phyloP scores from a whole-genome alignment of 2,113 vertebrate species.

The Halichoerus grypus region DNA sequence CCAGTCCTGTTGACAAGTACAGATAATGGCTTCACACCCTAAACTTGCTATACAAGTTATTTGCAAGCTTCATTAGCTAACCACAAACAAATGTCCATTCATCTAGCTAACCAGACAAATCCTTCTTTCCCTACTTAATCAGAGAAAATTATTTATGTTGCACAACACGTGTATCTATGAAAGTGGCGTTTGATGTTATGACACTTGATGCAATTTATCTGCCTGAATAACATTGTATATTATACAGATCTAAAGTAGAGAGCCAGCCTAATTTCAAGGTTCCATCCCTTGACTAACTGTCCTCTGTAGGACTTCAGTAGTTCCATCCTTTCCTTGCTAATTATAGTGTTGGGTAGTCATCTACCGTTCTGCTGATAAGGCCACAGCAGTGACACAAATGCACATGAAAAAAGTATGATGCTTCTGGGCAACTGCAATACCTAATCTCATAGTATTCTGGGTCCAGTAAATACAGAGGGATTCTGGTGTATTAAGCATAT shows the following conservation, averaged over 20 bases:
- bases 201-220: not conserved
- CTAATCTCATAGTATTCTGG: not conserved
- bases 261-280: not conserved
- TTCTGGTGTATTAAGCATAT: not conserved
- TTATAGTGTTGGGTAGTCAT: not conserved
- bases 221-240: not conserved
- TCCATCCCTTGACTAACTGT: not conserved
- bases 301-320: not conserved
- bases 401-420: not conserved
- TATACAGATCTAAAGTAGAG: not conserved
- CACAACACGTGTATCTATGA: not conserved
- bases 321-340: not conserved
- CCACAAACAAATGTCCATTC: not conserved
- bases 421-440: not conserved
- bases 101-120: not conserved
- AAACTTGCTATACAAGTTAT: not conserved
- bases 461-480: not conserved
- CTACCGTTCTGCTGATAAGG: not conserved
- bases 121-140: not conserved
- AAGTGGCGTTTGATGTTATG: not conserved
- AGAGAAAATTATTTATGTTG: not conserved
- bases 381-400: not conserved
- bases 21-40: not conserved
- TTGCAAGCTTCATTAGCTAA: not conserved
- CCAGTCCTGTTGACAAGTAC: not conserved